Base-by-base conservation (phyloP, 1,140 invertebrate species). In the Anagrus nilaparvatae region DNA sequence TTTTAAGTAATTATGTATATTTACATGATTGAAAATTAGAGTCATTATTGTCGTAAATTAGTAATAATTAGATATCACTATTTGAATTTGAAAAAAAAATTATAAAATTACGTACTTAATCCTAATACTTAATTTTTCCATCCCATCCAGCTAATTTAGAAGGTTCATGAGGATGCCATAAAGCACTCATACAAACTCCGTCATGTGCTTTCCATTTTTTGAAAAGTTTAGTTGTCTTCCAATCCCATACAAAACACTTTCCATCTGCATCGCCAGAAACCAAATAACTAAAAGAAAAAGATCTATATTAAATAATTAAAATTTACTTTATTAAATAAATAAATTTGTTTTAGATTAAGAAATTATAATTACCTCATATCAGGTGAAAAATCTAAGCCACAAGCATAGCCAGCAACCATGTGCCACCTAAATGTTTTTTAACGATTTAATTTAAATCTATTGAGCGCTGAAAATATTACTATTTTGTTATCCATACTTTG, bases 401-500 rank as follows among this genome's bases (percentile, higher is more conserved):
- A 99, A 1, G 97, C 95, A 73, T 99, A 99, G 3, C 97, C 97
- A 23, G 97, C 88, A 16, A 97, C 95, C 92, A 99, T 99, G 61
- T 99, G 97, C 0, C 97, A 95, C 0, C 82, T 87, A 61, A 99
- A 99, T 0, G 86, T 86, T 67, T 99, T 99, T 61, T 99, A 99
- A 5, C 92, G 75, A 64, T 98, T 97, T 72, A 95, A 81, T 70
- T 97, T 97, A 63, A 99, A 96, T 47, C 93, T 73, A 71, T 99
- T 97, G 19, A 98, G 65, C 0, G 95, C 92, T 17, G 94, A 95
- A 64, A 99, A 99, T 43, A 99, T 95, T 9, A 94, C 83, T 29
- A 99, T 89, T 71, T 98, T 97, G 62, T 99, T 99, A 69, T 99
- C 96, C 88, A 99, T 94, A 44, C 88, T 93, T 65, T 99, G 97